Percentiles rank a stretch among this genome's conserved stretches.
Conservation (phyloP, 1,140 invertebrate genomes). For the Lasioglossum albipes region DNA sequence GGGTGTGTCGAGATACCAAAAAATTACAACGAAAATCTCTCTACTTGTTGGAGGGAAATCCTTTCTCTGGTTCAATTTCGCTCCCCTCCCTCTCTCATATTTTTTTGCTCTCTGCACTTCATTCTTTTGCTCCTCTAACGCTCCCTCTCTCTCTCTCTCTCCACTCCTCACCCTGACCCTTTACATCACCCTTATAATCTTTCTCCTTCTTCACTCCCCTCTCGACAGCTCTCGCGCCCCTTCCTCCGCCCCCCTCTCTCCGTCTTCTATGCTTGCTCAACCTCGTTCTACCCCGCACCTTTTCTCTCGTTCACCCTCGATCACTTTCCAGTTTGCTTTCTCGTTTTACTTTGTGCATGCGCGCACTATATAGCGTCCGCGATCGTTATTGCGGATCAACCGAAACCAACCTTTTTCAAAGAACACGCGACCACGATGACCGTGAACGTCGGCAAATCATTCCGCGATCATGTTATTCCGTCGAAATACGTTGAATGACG, state of each 20-base stretch:
- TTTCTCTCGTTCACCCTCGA: slow-evolving; percentile 11
- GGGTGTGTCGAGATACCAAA: slow-evolving; percentile 14
- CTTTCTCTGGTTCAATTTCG: too few relatives aligned
- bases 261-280: background rate
- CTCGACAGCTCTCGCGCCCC: background rate
- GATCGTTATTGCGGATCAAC: slow-evolving; percentile 35
- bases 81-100: too few relatives aligned
- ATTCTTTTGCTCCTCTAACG: too few relatives aligned
- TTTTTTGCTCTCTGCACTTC: too few relatives aligned
- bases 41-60: slow-evolving; percentile 12
- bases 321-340: slow-evolving; percentile 13
- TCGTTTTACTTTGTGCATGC: slow-evolving; percentile 31
- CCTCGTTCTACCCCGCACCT: background rate
- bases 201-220: background rate
- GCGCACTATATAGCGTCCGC: slow-evolving; percentile 18
- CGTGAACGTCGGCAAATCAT: slow-evolving; percentile 44
- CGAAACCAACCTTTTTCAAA: slow-evolving; percentile 49
- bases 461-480: slow-evolving; percentile 17
- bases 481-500: slow-evolving; percentile 7
- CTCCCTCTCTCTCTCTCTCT: too few relatives aligned
- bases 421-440: slow-evolving; percentile 29
- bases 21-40: background rate
- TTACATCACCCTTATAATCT: too few relatives aligned
- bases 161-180: too few relatives aligned
- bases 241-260: background rate